These are phyloP conservation scores for Melopsittacus undulatus DNA, from an alignment of 2,797 vertebrate genomes.

Conservation along the genomic window DNA sequence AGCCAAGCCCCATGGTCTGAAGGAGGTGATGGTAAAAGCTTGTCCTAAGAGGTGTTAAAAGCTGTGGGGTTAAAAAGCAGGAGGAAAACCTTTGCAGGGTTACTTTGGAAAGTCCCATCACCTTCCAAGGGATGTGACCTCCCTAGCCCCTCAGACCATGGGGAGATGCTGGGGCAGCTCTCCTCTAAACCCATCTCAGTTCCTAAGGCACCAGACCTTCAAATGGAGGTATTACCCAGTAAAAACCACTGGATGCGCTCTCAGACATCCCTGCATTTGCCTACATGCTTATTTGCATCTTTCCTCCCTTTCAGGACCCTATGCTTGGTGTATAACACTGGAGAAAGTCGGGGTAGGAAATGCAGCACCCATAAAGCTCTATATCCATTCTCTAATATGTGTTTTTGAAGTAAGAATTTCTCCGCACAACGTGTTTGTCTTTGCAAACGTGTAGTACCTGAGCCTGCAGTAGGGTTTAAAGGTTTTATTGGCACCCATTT, in stretches of 20 bases:
- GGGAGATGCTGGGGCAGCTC: not conserved
- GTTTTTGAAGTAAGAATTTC: not conserved
- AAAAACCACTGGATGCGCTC: not conserved
- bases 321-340: rapidly evolving
- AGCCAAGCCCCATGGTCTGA: rapidly evolving
- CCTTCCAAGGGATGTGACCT: not conserved
- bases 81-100: not conserved
- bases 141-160: not conserved
- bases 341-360: not conserved
- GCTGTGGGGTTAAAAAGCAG: not conserved
- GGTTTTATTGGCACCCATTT: constrained; percentile 25
- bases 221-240: not conserved
- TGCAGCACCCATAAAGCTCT: constrained; percentile 18
- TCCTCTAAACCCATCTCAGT: not conserved
- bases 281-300: not conserved
- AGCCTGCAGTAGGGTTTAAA: not conserved
- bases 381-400: not conserved
- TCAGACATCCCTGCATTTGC: not conserved
- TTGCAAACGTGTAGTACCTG: not conserved
- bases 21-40: not conserved
- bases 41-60: rapidly evolving
- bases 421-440: not conserved
- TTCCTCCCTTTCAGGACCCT: not conserved
- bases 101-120: not conserved
- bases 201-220: not conserved